phyloP scores from a whole-genome alignment of 2,888 invertebrate species.

The Lasioglossum villosulum region DNA sequence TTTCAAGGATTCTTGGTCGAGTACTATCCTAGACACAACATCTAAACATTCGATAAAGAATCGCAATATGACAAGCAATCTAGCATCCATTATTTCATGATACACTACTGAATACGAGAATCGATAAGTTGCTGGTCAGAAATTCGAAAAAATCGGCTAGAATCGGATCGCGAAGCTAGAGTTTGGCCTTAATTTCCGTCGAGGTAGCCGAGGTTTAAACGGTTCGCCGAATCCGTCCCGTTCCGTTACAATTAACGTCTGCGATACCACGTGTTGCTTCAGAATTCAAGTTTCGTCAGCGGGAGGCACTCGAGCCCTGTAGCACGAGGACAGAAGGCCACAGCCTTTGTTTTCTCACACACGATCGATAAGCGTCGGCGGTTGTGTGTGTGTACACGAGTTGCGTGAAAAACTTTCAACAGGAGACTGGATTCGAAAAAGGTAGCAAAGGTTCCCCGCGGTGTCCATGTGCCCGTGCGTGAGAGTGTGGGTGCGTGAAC shows the following conservation, averaged over 20 bases:
- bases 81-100: too few relatives aligned
- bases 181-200: neutral
- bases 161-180: too few relatives aligned
- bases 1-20: too few relatives aligned
- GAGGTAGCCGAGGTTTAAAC: neutral
- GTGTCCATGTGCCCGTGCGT: neutral
- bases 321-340: neutral
- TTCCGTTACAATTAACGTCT: conserved; percentile 29
- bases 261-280: conserved; percentile 50
- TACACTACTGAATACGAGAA: too few relatives aligned
- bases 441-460: neutral
- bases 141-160: too few relatives aligned
- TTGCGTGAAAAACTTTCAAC: conserved; percentile 10
- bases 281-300: conserved; percentile 30
- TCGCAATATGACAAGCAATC: too few relatives aligned
- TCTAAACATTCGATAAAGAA: too few relatives aligned
- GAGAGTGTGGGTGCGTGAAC: neutral
- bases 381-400: neutral
- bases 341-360: neutral
- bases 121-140: too few relatives aligned
- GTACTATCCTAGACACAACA: too few relatives aligned
- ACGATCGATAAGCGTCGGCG: neutral
- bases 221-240: neutral
- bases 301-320: neutral
- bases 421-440: conserved; percentile 6